Evolutionary conservation across 2,888 invertebrate species (phyloP), one percentile per base, ranked within the genome.

Genomic region (Crematogaster levior): DNA sequence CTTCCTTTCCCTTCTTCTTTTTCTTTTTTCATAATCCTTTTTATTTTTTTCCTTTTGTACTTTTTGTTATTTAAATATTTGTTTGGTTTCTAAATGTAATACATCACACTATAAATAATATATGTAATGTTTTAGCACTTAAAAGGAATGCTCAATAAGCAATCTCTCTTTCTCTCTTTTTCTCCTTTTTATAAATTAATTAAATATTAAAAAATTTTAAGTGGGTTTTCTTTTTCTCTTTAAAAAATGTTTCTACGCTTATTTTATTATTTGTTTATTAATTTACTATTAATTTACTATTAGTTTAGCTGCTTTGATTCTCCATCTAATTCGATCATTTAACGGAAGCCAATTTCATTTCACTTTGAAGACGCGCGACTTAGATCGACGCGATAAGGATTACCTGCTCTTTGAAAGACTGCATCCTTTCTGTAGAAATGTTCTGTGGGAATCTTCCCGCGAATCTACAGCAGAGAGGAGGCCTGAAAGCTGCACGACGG

Each of bases 401-500:
- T 53, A 58, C 21, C 15, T 58, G 6, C 60, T 24, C 43, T 63
- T 48, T 43, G n/a, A 73, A 63, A 53, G 56, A 56, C 30, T 30
- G 24, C 48, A 27, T 75, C 24, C 12, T 24, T 10, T 1, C 46
- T 30, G 27, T 34, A 68, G 66, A 77, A 60, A 37, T 24, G 18
- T 75, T n/a, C n/a, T 77, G 46, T 60, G 60, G 60, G 82, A 73
- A 82, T 79, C 73, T 77, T 82, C 7, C 21, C 79, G 65, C 58
- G 66, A 43, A 53, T 48, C 43, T 60, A 37, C 24, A 68, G 68
- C 48, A 21, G 43, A 56, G n/a, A 84, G 24, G 72, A 84, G 70
- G 82, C 72, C 53, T 66, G 84, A 81, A 83, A 84, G 75, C 81
- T 74, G 75, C 73, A 83, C 72, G 77, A 83, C 61, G 30, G 81